A percentile compares a stretch with the other conserved stretches of the same genome.
These are phyloP conservation scores for Saturnia japonica DNA, from an alignment of 2,888 invertebrate species.

Conservation along the genomic window DNA sequence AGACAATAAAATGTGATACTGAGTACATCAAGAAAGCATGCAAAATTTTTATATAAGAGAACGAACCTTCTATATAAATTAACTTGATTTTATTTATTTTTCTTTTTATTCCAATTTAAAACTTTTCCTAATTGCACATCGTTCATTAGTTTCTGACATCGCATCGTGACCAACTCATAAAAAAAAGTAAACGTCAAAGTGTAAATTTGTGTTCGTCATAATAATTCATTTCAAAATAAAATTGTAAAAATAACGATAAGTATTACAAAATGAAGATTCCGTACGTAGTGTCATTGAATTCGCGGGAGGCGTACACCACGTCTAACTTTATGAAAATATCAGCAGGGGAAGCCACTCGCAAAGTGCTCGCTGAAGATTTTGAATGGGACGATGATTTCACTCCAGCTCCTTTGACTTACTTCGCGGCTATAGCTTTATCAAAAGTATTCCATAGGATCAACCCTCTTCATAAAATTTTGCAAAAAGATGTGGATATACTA, in stretches of 20 bases:
- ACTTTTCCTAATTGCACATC: background rate
- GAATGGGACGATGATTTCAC: conserved; percentile 70
- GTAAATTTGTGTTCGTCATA: background rate
- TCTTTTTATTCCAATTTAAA: background rate
- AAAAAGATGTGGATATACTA: conserved; percentile 80
- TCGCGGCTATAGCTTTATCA: conserved; percentile 58
- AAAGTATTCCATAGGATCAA: conserved; percentile 73
- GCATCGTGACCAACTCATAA: background rate
- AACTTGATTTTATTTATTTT: too few relatives aligned
- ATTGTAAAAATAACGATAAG: background rate
- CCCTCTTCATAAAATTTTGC: conserved; percentile 79
- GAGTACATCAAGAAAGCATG: too few relatives aligned
- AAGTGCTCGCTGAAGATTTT: conserved; percentile 68
- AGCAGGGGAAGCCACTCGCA: conserved; percentile 52
- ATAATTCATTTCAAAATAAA: conserved; percentile 1
- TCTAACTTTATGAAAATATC: conserved; percentile 52
- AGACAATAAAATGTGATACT: background rate
- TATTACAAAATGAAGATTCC: conserved; percentile 66
- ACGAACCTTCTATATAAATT: too few relatives aligned
- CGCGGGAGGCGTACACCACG: conserved; percentile 59
- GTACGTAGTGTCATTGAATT: conserved; percentile 61
- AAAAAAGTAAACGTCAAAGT: conserved; percentile 14
- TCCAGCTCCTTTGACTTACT: conserved; percentile 68
- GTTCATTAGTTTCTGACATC: too few relatives aligned
- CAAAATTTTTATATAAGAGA: too few relatives aligned